phyloP scores from a whole-genome alignment of 2,797 vertebrate species.

The Sphaeramia orbicularis region DNA sequence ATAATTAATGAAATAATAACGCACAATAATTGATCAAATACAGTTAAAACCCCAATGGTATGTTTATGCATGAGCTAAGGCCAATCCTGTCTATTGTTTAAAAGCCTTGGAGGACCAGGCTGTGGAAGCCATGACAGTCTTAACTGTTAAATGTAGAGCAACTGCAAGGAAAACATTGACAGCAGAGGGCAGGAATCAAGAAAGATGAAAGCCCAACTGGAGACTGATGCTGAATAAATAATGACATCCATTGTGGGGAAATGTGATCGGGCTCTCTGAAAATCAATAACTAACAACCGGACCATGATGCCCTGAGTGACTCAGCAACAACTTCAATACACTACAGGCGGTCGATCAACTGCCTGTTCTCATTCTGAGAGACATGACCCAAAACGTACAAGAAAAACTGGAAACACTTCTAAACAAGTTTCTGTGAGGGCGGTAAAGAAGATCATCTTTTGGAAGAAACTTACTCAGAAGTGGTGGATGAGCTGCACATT shows the following conservation, averaged over 20 bases:
- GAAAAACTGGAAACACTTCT: constrained; percentile 50
- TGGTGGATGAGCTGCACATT: constrained; percentile 39
- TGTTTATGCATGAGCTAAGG: constrained; percentile 1
- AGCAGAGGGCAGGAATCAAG: constrained; percentile 55
- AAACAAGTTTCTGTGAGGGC: constrained; percentile 38
- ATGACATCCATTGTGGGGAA: constrained; percentile 79
- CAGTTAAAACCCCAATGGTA: too few species aligned
- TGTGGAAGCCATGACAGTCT: constrained; percentile 34
- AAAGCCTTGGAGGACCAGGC: constrained; percentile 20
- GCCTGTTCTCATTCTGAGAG: constrained; percentile 59
- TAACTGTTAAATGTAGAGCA: constrained; percentile 63
- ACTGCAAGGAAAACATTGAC: constrained; percentile 50
- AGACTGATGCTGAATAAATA: constrained; percentile 81
- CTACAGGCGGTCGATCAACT: constrained; percentile 64
- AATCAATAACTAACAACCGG: constrained; percentile 83
- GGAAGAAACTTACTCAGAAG: constrained; percentile 50
- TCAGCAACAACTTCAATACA: constrained; percentile 79
- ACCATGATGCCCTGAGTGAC: constrained; percentile 76
- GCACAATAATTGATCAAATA: too few species aligned
- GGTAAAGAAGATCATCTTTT: constrained; percentile 38
- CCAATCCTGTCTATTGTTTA: constrained; percentile 12
- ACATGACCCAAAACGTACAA: constrained; percentile 51
- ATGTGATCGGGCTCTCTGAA: constrained; percentile 79
- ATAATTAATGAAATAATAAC: too few species aligned
- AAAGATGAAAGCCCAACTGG: constrained; percentile 72